phyloP scores from a whole-genome alignment of 2,113 vertebrate genomes.

The Talpa occidentalis region DNA sequence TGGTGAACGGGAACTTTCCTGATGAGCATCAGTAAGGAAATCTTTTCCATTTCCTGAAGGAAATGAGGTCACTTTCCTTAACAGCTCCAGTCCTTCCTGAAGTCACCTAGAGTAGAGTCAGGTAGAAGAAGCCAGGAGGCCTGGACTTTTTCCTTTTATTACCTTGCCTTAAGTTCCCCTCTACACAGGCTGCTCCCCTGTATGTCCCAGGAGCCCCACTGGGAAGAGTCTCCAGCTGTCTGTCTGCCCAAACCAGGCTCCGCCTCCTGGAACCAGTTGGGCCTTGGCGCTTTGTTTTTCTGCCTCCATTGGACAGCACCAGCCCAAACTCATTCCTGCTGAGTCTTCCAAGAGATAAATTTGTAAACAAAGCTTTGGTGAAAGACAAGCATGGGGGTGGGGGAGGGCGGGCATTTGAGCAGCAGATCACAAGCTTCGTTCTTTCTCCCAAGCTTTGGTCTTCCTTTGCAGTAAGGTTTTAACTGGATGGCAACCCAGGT shows the following conservation, averaged over 20 bases:
- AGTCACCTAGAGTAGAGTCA: neutral
- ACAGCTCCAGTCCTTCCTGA: neutral
- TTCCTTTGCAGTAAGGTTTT: neutral
- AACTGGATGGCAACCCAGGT: neutral
- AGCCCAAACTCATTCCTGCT: neutral
- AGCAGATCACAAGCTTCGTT: neutral
- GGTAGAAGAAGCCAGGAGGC: neutral
- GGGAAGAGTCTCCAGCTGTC: neutral
- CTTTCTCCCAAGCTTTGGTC: neutral
- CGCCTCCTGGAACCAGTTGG: neutral
- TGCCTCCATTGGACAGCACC: neutral
- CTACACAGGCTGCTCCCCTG: no score
- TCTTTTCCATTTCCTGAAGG: no score
- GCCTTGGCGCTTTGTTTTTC: neutral
- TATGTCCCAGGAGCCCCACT: neutral
- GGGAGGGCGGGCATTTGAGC: neutral
- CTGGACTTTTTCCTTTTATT: neutral
- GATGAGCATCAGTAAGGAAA: no score
- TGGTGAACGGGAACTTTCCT: no score
- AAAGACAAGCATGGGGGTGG: neutral
- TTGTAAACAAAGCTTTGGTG: neutral
- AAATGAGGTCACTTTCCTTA: neutral
- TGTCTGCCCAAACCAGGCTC: fast-evolving
- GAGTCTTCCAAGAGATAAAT: neutral
- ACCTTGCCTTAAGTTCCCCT: neutral